phyloP scores from a whole-genome alignment of 2,113 vertebrate genomes.

The Canis aureus region DNA sequence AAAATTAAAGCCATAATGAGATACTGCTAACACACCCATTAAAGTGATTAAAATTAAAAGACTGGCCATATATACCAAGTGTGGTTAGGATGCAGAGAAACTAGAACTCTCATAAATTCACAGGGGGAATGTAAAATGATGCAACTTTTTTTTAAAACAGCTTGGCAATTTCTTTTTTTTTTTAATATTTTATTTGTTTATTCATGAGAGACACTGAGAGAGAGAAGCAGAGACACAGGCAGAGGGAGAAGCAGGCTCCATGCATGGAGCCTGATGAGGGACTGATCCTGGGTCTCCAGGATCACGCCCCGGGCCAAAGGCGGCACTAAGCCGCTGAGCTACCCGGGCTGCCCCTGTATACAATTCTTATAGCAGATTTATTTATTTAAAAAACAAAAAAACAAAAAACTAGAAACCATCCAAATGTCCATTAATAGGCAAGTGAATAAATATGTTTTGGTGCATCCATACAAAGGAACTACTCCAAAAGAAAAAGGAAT shows the following conservation, averaged over 20 bases:
- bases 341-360: not conserved
- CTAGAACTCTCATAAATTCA: not conserved
- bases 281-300: too few species aligned
- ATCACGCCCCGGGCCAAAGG: too few species aligned
- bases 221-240: too few species aligned
- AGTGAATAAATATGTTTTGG: not conserved
- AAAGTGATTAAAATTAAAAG: slow-evolving; percentile 29
- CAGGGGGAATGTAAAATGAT: not conserved
- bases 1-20: not conserved
- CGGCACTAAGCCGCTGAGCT: too few species aligned
- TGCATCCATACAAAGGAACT: not conserved
- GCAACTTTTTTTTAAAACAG: not conserved
- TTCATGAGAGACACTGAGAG: too few species aligned
- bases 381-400: not conserved
- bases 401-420: not conserved
- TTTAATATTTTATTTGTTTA: too few species aligned
- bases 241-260: too few species aligned
- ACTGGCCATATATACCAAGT: not conserved
- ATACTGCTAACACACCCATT: not conserved
- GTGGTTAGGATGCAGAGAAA: not conserved
- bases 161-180: not conserved
- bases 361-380: not conserved
- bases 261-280: too few species aligned
- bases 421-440: not conserved
- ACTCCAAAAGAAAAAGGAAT: not conserved